Evolutionary conservation across 2,797 vertebrate species (phyloP), one percentile per base, ranked within the genome.

Genomic region (Falco rusticolus): DNA sequence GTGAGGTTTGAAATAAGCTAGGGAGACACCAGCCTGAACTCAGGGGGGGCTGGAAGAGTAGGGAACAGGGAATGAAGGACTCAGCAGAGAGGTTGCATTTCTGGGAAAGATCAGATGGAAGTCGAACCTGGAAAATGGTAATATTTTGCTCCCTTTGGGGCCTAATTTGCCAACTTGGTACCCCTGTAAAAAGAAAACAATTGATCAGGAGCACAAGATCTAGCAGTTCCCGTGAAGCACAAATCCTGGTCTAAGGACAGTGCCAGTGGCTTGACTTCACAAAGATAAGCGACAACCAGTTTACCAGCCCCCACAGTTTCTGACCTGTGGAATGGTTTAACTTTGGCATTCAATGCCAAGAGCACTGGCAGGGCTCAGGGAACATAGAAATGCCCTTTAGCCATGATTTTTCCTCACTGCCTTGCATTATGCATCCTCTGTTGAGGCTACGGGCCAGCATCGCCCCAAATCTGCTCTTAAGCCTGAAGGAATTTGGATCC

Each of bases 1-100:
- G 34, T 53, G 75, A 91, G 28, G 22, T 92, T 94, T 91, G 41
- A 93, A 94, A 83, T 41, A 85, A 92, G 50, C 79, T 68, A 89
- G 59, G 47, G 21, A 50, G 26, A 33, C 66, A 89, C 91, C 76
- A 77, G 50, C 65, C 54, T 2, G 5, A 57, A 81, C 70, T 65
- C 72, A 74, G 60, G 74, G 48, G 56, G 83, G 48, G 16, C 22
- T 28, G 37, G 64, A 85, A 47, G 31, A 63, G 14, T 4, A 47
- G 41, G 54, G 26, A 88, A 57, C 8, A 61, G n/a, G 33, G 71
- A 87, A 80, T 18, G 51, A 88, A 89, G 56, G 51, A 69, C 64
- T 71, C 29, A 12, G 34, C 13, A 80, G 56, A 66, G 68, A 80
- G 16, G 18, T 50, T 92, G 29, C 37, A 33, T 59, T 75, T 87